Evolutionary conservation across 2,888 invertebrate genomes (phyloP).

Genomic region (Erannis defoliaria): DNA sequence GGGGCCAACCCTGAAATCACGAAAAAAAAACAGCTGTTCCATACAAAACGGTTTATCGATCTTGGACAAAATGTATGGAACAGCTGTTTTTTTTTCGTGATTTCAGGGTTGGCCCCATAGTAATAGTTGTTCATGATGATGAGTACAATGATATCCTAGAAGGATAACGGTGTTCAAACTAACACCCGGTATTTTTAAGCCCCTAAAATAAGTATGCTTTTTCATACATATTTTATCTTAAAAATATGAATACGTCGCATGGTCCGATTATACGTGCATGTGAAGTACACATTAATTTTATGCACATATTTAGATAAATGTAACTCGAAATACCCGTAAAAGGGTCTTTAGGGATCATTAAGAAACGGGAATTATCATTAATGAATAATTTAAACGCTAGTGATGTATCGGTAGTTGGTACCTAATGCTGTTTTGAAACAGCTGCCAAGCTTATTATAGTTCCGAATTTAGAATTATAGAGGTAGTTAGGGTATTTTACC

Average conservation of each 20-base stretch:
- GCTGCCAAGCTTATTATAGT: conserved; percentile 3
- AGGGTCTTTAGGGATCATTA: conserved; percentile 12
- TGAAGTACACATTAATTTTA: conserved; percentile 19
- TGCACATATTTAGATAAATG: conserved; percentile 21
- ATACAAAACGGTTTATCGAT: too few species aligned
- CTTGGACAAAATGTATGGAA: too few species aligned
- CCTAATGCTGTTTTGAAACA: conserved; percentile 6
- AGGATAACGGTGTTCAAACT: too few species aligned
- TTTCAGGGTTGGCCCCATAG: too few species aligned
- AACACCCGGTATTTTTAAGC: too few species aligned
- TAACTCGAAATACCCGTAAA: conserved; percentile 9
- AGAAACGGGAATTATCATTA: conserved; percentile 6
- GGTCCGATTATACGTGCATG: conserved; percentile 5
- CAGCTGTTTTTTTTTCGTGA: too few species aligned
- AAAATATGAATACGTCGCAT: not conserved
- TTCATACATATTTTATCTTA: not conserved
- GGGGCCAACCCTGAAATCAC: too few species aligned
- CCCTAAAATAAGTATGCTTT: too few species aligned
- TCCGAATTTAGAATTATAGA: not conserved
- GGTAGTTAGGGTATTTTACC: too few species aligned
- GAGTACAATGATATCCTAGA: too few species aligned
- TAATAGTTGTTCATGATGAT: too few species aligned
- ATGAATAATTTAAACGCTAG: conserved; percentile 20
- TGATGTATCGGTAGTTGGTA: not conserved
- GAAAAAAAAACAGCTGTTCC: too few species aligned